Conservation (phyloP, 2,113 vertebrate genomes). For the Callospermophilus lateralis region DNA sequence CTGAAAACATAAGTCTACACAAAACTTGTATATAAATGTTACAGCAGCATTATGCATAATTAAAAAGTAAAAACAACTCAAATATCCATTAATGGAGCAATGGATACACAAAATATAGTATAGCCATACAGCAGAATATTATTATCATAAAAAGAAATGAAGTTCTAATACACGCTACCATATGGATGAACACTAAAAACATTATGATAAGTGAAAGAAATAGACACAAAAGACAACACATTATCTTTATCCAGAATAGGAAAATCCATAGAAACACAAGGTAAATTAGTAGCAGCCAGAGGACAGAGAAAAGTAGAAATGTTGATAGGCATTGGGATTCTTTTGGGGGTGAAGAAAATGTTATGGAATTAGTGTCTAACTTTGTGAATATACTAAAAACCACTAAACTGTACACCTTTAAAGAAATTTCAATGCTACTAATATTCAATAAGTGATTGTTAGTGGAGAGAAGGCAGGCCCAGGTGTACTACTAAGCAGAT, state of each 20-base stretch:
- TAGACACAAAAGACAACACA: neutral
- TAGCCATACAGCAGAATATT: neutral
- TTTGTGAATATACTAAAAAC: conserved; percentile 27
- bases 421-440: neutral
- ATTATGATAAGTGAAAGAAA: conserved; percentile 8
- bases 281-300: neutral
- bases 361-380: neutral
- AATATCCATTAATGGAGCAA: neutral
- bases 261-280: neutral
- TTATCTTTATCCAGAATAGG: neutral
- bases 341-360: conserved; percentile 2
- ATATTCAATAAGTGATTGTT: conserved; percentile 28
- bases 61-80: neutral
- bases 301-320: neutral
- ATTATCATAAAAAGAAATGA: conserved; percentile 51
- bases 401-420: neutral
- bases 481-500: neutral
- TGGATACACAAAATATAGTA: neutral
- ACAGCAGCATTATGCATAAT: neutral
- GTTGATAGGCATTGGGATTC: neutral
- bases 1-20: neutral
- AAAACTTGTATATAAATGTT: neutral
- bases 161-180: neutral
- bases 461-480: neutral
- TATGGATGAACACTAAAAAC: conserved; percentile 19